Conservation (phyloP, 2,797 vertebrate species). For the Microctenopoma steveboyesi region DNA sequence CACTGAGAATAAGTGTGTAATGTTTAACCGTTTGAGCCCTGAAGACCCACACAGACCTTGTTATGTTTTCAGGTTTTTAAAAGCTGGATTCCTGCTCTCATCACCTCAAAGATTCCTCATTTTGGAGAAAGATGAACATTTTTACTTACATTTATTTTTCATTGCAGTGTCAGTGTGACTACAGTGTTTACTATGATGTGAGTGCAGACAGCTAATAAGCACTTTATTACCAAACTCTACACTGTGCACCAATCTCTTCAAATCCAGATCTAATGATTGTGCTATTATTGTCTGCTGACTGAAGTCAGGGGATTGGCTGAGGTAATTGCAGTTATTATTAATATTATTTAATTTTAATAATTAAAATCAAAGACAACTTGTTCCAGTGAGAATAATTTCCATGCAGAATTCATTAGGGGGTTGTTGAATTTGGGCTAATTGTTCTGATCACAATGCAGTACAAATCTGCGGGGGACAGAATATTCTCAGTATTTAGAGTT, state of each 20-base stretch:
- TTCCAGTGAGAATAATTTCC: too few relatives aligned
- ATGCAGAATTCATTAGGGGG: too few relatives aligned
- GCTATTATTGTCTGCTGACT: too few relatives aligned
- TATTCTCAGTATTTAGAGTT: too few relatives aligned
- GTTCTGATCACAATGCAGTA: too few relatives aligned
- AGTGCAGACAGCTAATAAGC: conserved; percentile 1
- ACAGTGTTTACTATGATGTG: conserved; percentile 6
- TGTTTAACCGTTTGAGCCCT: conserved; percentile 64
- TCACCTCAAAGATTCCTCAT: neutral
- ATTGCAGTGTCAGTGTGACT: neutral
- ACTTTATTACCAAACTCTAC: neutral
- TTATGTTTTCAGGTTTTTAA: conserved; percentile 34
- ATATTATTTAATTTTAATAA: too few relatives aligned
- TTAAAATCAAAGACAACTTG: too few relatives aligned
- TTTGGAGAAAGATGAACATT: neutral
- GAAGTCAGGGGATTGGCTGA: too few relatives aligned
- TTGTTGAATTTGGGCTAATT: too few relatives aligned
- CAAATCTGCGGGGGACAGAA: too few relatives aligned
- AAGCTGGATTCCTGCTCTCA: conserved; percentile 4
- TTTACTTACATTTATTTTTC: conserved; percentile 13
- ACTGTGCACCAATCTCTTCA: neutral
- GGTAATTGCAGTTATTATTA: too few relatives aligned
- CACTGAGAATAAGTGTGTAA: conserved; percentile 52
- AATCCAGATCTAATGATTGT: too few relatives aligned
- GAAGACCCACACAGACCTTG: conserved; percentile 49